Percentiles rank a stretch among this genome's conserved stretches.
Evolutionary conservation across 2,113 vertebrate genomes (phyloP).

Genomic region (Macaca nemestrina): DNA sequence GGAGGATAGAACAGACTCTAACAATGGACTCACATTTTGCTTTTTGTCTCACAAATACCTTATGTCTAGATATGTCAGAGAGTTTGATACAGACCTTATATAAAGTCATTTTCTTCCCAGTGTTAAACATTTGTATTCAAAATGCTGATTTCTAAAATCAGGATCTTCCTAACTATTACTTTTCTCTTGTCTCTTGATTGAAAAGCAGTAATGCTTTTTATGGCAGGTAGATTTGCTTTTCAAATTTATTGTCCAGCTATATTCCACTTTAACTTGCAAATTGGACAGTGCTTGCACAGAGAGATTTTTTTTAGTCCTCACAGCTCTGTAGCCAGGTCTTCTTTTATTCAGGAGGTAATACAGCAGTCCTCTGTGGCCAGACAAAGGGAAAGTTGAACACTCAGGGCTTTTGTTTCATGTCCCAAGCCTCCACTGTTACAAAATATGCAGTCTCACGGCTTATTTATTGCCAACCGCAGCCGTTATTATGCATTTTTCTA

Average conservation of each 20-base stretch:
- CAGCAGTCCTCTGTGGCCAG: background rate
- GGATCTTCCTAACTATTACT: background rate
- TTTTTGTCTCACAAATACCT: background rate
- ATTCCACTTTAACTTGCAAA: conserved; percentile 63
- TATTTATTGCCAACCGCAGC: conserved; percentile 54
- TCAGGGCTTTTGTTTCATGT: background rate
- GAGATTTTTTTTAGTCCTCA: background rate
- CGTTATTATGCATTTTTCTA: conserved; percentile 48
- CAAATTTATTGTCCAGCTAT: conserved; percentile 45
- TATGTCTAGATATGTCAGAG: background rate
- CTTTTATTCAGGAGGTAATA: conserved; percentile 53
- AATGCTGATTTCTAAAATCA: conserved; percentile 14
- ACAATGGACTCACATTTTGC: background rate
- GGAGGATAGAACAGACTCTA: background rate
- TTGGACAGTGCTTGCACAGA: background rate
- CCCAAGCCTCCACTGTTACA: conserved; percentile 3
- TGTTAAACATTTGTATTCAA: conserved; percentile 45
- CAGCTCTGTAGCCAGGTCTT: background rate
- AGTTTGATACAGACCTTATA: background rate
- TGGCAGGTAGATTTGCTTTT: conserved; percentile 41
- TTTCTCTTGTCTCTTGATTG: background rate
- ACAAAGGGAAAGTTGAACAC: conserved; percentile 5
- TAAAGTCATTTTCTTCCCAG: background rate
- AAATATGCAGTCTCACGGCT: conserved; percentile 59
- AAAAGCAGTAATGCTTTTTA: conserved; percentile 44